These are phyloP conservation scores for Crotalus tigris DNA, from an alignment of 2,113 vertebrate genomes.

Conservation along the genomic window DNA sequence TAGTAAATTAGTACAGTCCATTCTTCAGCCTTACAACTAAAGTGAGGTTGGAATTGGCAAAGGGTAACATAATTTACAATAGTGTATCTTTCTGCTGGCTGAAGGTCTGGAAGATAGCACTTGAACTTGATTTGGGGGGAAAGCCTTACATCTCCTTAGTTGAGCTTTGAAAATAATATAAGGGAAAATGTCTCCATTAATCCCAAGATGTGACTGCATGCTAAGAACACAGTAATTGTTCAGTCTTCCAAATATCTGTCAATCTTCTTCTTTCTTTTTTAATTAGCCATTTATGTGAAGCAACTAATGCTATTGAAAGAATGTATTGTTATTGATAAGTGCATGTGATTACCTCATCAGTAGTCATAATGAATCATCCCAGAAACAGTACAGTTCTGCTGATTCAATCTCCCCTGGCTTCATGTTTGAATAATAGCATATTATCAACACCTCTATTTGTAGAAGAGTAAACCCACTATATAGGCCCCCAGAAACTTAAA, in stretches of 20 bases:
- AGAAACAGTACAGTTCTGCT: rapidly evolving
- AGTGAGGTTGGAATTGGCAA: background rate
- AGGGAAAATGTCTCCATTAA: background rate
- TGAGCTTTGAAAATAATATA: background rate
- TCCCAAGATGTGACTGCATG: background rate
- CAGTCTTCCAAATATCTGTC: background rate
- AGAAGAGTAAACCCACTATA: background rate
- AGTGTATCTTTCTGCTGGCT: background rate
- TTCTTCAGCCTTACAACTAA: background rate
- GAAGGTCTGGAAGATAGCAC: background rate
- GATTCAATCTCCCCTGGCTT: background rate
- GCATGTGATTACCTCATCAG: background rate
- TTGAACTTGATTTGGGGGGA: background rate
- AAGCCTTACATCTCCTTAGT: background rate
- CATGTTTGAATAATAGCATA: background rate
- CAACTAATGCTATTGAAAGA: background rate
- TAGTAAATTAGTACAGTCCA: background rate
- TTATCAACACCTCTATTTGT: background rate
- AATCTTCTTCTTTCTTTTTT: background rate
- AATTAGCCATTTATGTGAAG: background rate
- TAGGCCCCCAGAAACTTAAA: background rate
- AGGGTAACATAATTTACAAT: background rate
- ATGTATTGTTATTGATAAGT: background rate
- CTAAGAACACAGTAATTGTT: background rate
- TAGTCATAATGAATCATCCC: background rate